A percentile compares a stretch with the other conserved stretches of the same genome.
Evolutionary conservation across 2,113 vertebrate genomes (phyloP).

Genomic region (Microcebus murinus): DNA sequence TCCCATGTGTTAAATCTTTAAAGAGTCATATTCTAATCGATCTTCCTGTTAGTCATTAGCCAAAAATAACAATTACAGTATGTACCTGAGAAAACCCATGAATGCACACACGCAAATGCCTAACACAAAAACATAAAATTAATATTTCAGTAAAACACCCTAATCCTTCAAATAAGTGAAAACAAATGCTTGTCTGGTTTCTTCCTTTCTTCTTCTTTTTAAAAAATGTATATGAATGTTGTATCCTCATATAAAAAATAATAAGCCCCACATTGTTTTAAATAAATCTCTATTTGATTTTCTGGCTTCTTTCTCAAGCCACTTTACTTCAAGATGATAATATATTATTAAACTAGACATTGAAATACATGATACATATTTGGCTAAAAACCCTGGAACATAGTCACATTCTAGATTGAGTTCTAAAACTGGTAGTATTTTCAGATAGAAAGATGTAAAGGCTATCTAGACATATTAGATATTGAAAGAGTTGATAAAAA

Average conservation of each 20-base stretch:
- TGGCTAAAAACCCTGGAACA: neutral
- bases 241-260: neutral
- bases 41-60: neutral
- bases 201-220: neutral
- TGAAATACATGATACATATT: neutral
- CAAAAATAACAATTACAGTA: neutral
- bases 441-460: neutral
- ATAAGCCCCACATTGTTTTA: neutral
- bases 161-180: neutral
- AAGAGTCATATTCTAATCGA: constrained; percentile 1
- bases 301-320: constrained; percentile 24
- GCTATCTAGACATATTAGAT: neutral
- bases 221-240: neutral
- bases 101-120: neutral
- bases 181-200: neutral
- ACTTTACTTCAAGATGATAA: neutral
- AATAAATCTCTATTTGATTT: constrained; percentile 36
- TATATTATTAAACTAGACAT: neutral
- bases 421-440: neutral
- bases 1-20: constrained; percentile 36
- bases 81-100: neutral
- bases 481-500: neutral
- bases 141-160: neutral
- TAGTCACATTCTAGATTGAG: neutral
- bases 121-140: neutral